phyloP scores from a whole-genome alignment of 2,113 vertebrate species.

The Dipodomys merriami region DNA sequence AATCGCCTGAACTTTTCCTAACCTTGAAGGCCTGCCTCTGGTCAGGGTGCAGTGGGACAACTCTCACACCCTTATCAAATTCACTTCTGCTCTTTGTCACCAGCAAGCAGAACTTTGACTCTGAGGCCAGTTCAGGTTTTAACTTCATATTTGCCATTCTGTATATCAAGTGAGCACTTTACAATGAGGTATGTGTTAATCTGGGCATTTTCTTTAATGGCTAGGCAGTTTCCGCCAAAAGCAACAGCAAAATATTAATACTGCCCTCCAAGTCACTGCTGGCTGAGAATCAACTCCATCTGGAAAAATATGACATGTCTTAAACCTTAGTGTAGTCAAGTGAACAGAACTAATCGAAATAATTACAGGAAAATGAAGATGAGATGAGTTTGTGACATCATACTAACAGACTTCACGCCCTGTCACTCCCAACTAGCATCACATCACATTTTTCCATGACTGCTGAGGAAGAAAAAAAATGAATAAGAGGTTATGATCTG shows the following conservation, averaged over 20 bases:
- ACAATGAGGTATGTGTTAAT: constrained; percentile 88
- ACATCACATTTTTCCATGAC: constrained; percentile 59
- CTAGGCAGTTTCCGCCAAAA: constrained; percentile 83
- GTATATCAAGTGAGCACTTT: constrained; percentile 70
- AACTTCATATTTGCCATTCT: constrained; percentile 15
- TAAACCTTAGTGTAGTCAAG: constrained; percentile 67
- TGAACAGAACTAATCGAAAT: constrained; percentile 77
- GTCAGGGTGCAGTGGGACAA: neutral
- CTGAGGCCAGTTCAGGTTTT: neutral
- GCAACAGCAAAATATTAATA: constrained; percentile 84
- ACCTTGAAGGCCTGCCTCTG: constrained; percentile 13
- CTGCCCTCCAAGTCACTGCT: constrained; percentile 81
- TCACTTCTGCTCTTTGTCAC: constrained; percentile 19
- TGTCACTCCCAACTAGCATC: constrained; percentile 59
- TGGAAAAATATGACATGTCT: constrained; percentile 83
- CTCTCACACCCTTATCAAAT: constrained; percentile 41
- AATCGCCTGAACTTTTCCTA: constrained; percentile 63
- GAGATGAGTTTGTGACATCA: constrained; percentile 81
- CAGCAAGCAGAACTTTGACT: constrained; percentile 26
- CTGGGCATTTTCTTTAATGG: constrained; percentile 83
- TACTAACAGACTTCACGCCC: constrained; percentile 50
- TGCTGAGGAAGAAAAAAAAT: constrained; percentile 72
- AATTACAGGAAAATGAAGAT: constrained; percentile 82
- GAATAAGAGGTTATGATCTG: constrained; percentile 60
- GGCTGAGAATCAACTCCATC: constrained; percentile 84